Base-by-base conservation (phyloP, 2,797 vertebrate species). In the Pampus argenteus region DNA sequence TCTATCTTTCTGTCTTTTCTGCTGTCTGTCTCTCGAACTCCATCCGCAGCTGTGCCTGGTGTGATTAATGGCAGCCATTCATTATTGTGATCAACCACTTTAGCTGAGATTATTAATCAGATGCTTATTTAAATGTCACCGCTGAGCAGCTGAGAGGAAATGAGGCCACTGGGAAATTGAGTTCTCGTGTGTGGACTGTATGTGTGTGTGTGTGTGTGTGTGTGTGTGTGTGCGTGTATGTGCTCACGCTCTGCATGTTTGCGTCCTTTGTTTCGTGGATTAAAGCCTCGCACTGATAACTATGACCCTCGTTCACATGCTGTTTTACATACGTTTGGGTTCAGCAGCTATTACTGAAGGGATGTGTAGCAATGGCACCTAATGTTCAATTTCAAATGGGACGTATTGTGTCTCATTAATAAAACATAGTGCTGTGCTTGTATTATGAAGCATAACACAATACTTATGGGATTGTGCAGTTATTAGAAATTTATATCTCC, bases 41-140 rank as follows among this genome's bases (percentile, higher is more conserved):
- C 11, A 62, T 70, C 81, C 81, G 74, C 80, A 87, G 71, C 88
- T 84, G 71, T 62, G 79, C 56, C 82, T 70, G 71, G 40, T 76
- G 79, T 92, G 88, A 94, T 93, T 91, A 92, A 93, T 93, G 88
- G 77, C 83, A 88, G 79, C 86, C 80, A 91, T 93, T 94, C 88
- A 94, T 94, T 94, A 90, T 88, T 87, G 89, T 88, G 85, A 94
- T 94, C 89, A 92, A 93, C 87, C 89, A 90, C 88, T 93, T 93
- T 91, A 90, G 81, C 78, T 59, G 82, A 90, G 89, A 90, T 91
- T 93, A 90, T 93, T 93, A 93, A 94, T 95, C 90, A 93, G 88
- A 85, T 89, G 82, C 87, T 92, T 93, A 89, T 93, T 94, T 94
- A 94, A 93, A 92, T 86, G 86, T 91, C 90, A 90, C 63, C 20